Evolutionary conservation across 1,140 invertebrate species (phyloP).

Genomic region (Drosophila mojavensis): DNA sequence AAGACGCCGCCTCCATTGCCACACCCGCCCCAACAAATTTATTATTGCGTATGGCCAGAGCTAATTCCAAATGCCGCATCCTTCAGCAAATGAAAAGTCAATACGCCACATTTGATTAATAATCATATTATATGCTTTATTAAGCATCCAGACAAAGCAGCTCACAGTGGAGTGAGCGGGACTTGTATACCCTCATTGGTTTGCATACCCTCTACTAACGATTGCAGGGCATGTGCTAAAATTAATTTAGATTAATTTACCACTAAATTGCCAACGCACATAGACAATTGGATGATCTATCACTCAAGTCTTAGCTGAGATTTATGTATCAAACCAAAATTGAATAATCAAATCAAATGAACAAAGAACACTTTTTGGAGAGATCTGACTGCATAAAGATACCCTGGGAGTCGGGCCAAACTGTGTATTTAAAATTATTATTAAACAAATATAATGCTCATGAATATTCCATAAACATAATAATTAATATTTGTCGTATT

Average conservation of each 20-base stretch:
- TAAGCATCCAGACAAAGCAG: slow-evolving; percentile 50
- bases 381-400: too few relatives aligned
- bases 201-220: slow-evolving; percentile 9
- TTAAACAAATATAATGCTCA: too few relatives aligned
- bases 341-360: background rate
- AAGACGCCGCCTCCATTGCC: background rate
- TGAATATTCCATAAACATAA: too few relatives aligned
- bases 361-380: background rate
- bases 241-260: slow-evolving; percentile 47
- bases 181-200: background rate
- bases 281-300: slow-evolving; percentile 3
- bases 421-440: too few relatives aligned
- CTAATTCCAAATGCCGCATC: slow-evolving; percentile 19
- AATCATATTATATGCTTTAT: slow-evolving; percentile 82
- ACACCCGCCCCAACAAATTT: slow-evolving; percentile 30
- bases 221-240: slow-evolving; percentile 15
- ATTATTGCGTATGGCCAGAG: slow-evolving; percentile 17
- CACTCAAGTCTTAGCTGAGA: background rate
- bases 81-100: slow-evolving; percentile 69
- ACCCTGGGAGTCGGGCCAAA: too few relatives aligned
- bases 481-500: too few relatives aligned
- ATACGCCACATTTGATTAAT: slow-evolving; percentile 76
- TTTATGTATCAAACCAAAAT: background rate
- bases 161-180: background rate
- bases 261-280: slow-evolving; percentile 1